Percentiles rank a stretch among this genome's conserved stretches.
These are phyloP conservation scores for Clunio marinus DNA, from an alignment of 2,888 invertebrate species.

Conservation along the genomic window DNA sequence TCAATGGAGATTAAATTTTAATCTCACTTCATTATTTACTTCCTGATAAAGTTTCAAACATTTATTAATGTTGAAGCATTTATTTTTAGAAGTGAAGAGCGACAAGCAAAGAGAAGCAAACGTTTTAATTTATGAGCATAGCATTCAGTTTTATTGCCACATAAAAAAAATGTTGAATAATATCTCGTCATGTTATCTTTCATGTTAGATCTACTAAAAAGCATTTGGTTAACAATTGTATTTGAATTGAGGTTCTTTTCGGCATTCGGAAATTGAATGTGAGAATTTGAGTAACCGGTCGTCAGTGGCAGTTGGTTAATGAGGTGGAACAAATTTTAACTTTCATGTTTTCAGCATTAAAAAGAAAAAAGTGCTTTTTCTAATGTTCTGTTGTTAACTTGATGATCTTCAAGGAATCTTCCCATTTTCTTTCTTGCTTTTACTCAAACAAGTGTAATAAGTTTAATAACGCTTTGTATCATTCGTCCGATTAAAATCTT, in stretches of 20 bases:
- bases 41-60: slow-evolving; percentile 24
- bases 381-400: too few species aligned
- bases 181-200: background rate
- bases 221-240: background rate
- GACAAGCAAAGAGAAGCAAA: too few species aligned
- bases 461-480: background rate
- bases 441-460: too few species aligned
- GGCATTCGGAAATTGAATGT: slow-evolving; percentile 1
- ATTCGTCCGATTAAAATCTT: background rate
- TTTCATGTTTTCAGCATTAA: too few species aligned
- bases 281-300: background rate
- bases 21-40: background rate
- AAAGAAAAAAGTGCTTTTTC: too few species aligned
- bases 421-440: too few species aligned
- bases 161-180: background rate
- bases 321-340: background rate
- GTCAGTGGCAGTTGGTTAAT: background rate
- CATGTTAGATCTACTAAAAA: slow-evolving; percentile 19
- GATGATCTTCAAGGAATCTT: too few species aligned
- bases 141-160: background rate
- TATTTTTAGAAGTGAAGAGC: background rate
- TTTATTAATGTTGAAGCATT: too few species aligned
- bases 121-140: background rate
- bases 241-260: background rate
- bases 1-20: background rate